A percentile compares a stretch with the other conserved stretches of the same genome.
These are phyloP conservation scores for Agrochola litura DNA, from an alignment of 2,888 invertebrate species.

Conservation along the genomic window DNA sequence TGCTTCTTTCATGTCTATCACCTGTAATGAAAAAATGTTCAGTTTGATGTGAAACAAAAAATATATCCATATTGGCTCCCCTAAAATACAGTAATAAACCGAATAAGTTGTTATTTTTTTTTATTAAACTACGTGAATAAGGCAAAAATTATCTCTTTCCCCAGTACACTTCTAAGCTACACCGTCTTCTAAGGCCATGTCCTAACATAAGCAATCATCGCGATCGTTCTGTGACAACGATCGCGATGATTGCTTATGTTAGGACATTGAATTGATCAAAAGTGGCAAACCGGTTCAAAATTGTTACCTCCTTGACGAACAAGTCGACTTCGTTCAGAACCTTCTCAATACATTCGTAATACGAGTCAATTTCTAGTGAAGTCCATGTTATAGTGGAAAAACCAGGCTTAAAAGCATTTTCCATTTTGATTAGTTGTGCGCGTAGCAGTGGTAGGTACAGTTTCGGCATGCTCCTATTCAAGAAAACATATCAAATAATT, in stretches of 20 bases:
- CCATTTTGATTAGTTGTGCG: slow-evolving; percentile 92
- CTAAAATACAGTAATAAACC: not conserved
- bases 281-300: not conserved
- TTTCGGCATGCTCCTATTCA: slow-evolving; percentile 90
- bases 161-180: not conserved
- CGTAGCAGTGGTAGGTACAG: slow-evolving; percentile 93
- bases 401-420: slow-evolving; percentile 93
- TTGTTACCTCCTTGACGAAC: slow-evolving; percentile 91
- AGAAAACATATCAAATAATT: not conserved
- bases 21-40: slow-evolving; percentile 72
- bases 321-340: slow-evolving; percentile 91
- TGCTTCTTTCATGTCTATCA: slow-evolving; percentile 94
- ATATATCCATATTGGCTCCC: not conserved
- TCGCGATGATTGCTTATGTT: too few species aligned
- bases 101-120: not conserved
- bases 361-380: slow-evolving; percentile 93
- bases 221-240: too few species aligned
- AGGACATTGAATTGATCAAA: not conserved
- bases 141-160: not conserved
- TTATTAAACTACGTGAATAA: not conserved
- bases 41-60: not conserved
- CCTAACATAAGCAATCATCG: not conserved
- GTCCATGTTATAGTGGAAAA: slow-evolving; percentile 96
- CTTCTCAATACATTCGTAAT: slow-evolving; percentile 90
- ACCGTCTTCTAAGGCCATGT: not conserved